Conservation (phyloP, 2,113 vertebrate species). For the Tragelaphus strepsiceros region DNA sequence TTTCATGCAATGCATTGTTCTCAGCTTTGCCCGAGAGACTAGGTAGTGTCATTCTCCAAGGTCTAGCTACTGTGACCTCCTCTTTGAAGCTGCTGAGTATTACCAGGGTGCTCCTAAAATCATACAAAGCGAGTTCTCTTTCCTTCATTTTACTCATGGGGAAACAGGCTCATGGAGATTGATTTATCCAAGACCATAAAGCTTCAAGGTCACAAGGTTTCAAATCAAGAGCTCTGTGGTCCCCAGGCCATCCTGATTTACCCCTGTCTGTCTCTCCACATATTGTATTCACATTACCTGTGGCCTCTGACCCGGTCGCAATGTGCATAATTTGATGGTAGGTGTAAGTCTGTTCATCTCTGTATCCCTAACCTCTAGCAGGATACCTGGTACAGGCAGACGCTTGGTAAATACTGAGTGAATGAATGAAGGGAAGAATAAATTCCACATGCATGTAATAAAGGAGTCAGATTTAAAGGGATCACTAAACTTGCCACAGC, state of each 20-base stretch:
- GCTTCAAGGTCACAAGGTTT: neutral
- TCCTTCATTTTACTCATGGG: neutral
- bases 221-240: neutral
- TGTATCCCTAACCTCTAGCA: no score
- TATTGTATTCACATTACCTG: neutral
- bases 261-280: neutral
- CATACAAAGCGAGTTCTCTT: no score
- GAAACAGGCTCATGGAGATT: neutral
- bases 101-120: neutral
- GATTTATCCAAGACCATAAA: neutral
- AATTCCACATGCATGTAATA: neutral
- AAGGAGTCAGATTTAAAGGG: neutral
- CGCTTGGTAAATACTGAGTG: neutral
- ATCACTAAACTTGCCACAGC: neutral
- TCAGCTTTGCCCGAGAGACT: neutral
- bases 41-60: neutral
- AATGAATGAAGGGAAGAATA: neutral
- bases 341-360: neutral
- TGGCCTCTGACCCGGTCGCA: rapidly evolving
- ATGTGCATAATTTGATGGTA: neutral
- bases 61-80: neutral
- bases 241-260: neutral
- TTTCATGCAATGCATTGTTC: rapidly evolving
- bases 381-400: rapidly evolving
- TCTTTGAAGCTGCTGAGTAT: neutral